Evolutionary conservation across 1,140 invertebrate species (phyloP).

Genomic region (Latrodectus geometricus): DNA sequence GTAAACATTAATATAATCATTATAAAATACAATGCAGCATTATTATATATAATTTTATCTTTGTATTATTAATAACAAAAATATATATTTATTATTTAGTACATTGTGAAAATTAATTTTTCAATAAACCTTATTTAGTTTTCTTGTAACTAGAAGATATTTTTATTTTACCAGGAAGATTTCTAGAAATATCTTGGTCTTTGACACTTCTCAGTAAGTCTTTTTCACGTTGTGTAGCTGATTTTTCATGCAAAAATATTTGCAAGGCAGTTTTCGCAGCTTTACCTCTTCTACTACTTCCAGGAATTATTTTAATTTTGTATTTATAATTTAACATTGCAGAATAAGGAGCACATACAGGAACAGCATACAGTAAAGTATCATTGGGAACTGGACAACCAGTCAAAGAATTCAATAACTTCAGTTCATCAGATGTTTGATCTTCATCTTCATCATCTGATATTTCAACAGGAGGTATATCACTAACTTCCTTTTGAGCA

Average conservation of each 20-base stretch:
- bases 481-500: neutral
- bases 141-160: constrained; percentile 72
- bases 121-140: constrained; percentile 42
- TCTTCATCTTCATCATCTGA: constrained; percentile 68
- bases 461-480: constrained; percentile 37
- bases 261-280: constrained; percentile 91
- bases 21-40: no score
- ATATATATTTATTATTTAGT: constrained; percentile 13
- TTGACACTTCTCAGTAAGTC: constrained; percentile 93
- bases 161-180: constrained; percentile 99
- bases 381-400: constrained; percentile 88
- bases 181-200: constrained; percentile 90
- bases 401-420: constrained; percentile 78
- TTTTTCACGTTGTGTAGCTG: constrained; percentile 83
- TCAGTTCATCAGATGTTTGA: constrained; percentile 59
- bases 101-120: neutral
- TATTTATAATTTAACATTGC: constrained; percentile 92
- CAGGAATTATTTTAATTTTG: constrained; percentile 86
- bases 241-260: constrained; percentile 89
- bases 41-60: no score
- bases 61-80: neutral
- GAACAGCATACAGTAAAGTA: constrained; percentile 92
- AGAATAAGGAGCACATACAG: constrained; percentile 94
- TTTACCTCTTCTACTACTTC: constrained; percentile 94
- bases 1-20: no score